Evolutionary conservation across 2,797 vertebrate genomes (phyloP), one percentile per base, ranked within the genome.

Genomic region (Halcyon smyrnensis): DNA sequence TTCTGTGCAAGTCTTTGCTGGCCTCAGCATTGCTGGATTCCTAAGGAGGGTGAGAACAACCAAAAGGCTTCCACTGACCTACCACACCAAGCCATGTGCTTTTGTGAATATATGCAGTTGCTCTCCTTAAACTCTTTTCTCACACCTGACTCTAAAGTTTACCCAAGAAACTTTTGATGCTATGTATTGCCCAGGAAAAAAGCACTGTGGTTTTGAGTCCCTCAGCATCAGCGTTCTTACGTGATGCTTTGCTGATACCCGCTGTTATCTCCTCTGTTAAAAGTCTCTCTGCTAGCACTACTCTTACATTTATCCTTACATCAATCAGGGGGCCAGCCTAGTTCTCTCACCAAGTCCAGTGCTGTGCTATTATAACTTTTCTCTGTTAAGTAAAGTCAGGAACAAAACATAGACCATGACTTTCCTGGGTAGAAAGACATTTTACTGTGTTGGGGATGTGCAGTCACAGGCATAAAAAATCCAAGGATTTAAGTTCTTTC

Each of bases 51-150:
- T 70, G 23, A 77, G 43, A 89, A 62, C 2, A 62, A 65, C 3
- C 2, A 2, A 89, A 90, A 41, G 27, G 71, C 50, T 80, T 53
- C 25, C 41, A 56, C 4, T 63, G 32, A 43, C 36, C n/a, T 45
- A 21, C 28, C 14, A 41, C 20, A 43, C 1, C 3, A 79, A 62
- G 53, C 32, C 43, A n/a, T 0, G 0, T 23, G 25, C 8, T 69
- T 65, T 45, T 70, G 43, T 45, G 25, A 79, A 56, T 43, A 32
- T 2, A 37, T 13, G 8, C 20, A 64, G 51, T 32, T 60, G 20
- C 24, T 69, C 39, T 53, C 23, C 12, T 76, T 54, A n/a, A 30
- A 28, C 8, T 76, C 23, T 23, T 41, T 76, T 70, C 56, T 82
- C 75, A 54, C 68, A 51, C 8, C 15, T 6, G 5, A n/a, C 27